Evolutionary conservation across 1,140 invertebrate species (phyloP).

Genomic region (Drosophila orena): DNA sequence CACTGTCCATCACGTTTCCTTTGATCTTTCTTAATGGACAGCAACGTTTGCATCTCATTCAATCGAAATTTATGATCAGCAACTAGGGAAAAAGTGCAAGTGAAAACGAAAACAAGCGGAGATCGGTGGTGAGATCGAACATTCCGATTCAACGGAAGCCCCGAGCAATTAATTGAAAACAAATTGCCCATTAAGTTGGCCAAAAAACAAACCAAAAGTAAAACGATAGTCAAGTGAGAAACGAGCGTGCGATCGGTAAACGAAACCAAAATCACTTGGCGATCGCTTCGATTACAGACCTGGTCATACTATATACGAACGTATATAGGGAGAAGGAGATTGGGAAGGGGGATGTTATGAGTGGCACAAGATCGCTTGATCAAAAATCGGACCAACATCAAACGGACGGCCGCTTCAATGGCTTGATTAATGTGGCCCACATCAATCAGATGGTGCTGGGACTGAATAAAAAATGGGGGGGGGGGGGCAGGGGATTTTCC

Average conservation of each 20-base stretch:
- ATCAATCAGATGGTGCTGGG: slow-evolving; percentile 62
- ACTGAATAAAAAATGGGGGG: neutral
- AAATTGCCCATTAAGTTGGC: slow-evolving; percentile 75
- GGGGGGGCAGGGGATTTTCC: slow-evolving; percentile 7
- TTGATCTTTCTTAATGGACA: slow-evolving; percentile 46
- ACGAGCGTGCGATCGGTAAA: slow-evolving; percentile 43
- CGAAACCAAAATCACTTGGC: slow-evolving; percentile 56
- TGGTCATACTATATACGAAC: slow-evolving; percentile 9
- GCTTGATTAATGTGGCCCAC: slow-evolving; percentile 79
- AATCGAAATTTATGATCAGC: slow-evolving; percentile 35
- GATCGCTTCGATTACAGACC: slow-evolving; percentile 37
- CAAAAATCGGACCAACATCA: slow-evolving; percentile 54
- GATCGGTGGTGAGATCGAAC: slow-evolving; percentile 14
- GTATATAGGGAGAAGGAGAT: neutral
- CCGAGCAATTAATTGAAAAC: slow-evolving; percentile 78
- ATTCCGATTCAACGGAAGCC: slow-evolving; percentile 38
- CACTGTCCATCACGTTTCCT: slow-evolving; percentile 28
- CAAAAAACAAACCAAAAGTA: slow-evolving; percentile 52
- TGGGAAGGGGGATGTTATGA: slow-evolving; percentile 29
- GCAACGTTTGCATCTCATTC: slow-evolving; percentile 28
- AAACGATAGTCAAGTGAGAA: slow-evolving; percentile 44
- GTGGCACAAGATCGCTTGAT: slow-evolving; percentile 71
- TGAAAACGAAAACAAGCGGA: slow-evolving; percentile 14
- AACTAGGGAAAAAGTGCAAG: slow-evolving; percentile 30
- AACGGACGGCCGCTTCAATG: slow-evolving; percentile 70